These are phyloP conservation scores for Phoeniculus purpureus DNA, from an alignment of 2,797 vertebrate species.

Conservation along the genomic window DNA sequence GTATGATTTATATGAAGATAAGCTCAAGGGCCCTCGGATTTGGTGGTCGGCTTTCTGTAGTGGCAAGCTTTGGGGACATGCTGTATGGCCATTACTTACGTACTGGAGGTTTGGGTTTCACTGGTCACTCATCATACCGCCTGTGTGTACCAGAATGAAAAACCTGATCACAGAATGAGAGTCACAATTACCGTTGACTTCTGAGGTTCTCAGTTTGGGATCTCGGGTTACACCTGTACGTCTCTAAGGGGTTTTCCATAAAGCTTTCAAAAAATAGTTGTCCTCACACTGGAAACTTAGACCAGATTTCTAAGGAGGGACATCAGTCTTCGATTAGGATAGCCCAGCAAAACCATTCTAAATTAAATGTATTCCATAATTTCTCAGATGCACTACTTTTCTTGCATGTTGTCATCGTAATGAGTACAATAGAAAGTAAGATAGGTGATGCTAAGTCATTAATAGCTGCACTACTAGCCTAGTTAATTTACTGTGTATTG, in stretches of 20 bases:
- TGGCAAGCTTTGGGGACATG: neutral
- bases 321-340: neutral
- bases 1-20: neutral
- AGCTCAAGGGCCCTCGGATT: neutral
- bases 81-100: fast-evolving
- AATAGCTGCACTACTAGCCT: neutral
- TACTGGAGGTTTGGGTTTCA: neutral
- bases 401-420: neutral
- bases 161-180: neutral
- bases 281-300: neutral
- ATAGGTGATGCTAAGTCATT: neutral
- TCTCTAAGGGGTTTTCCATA: neutral
- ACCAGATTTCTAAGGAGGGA: neutral
- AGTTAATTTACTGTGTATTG: neutral
- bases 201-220: neutral
- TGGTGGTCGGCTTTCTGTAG: fast-evolving
- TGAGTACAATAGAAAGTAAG: neutral
- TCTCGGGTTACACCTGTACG: neutral
- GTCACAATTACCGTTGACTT: fast-evolving
- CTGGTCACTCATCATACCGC: fast-evolving
- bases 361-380: neutral
- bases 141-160: neutral
- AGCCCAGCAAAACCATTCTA: neutral
- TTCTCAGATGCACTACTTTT: no score
- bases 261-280: neutral